Evolutionary conservation across 2,888 invertebrate genomes (phyloP).

Genomic region (Drosophila ochracea): DNA sequence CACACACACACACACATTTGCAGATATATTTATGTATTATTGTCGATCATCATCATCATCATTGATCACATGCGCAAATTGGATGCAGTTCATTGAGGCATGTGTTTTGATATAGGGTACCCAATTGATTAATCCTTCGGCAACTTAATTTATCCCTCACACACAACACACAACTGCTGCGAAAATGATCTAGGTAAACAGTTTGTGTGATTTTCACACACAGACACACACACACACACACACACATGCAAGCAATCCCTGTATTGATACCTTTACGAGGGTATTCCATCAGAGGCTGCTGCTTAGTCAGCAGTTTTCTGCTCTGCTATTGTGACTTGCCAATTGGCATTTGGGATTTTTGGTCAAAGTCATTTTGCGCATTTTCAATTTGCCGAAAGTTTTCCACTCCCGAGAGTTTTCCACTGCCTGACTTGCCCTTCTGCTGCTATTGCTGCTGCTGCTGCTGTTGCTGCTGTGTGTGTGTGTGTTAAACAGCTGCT

Average conservation of each 20-base stretch:
- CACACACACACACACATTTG: constrained; percentile 16
- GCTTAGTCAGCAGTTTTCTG: constrained; percentile 56
- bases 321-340: constrained; percentile 69
- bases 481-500: constrained; percentile 52
- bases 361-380: constrained; percentile 79
- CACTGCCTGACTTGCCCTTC: constrained; percentile 17
- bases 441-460: background rate
- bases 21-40: constrained; percentile 18
- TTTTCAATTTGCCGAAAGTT: constrained; percentile 78
- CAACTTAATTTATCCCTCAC: constrained; percentile 55
- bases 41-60: constrained; percentile 39
- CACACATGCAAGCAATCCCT: constrained; percentile 15
- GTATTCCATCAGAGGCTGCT: constrained; percentile 51
- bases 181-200: constrained; percentile 62
- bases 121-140: constrained; percentile 54
- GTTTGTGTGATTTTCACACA: constrained; percentile 58
- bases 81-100: constrained; percentile 60
- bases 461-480: constrained; percentile 6
- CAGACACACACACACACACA: background rate
- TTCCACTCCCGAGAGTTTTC: constrained; percentile 54
- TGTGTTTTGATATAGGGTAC: constrained; percentile 59
- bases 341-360: constrained; percentile 78
- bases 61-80: constrained; percentile 64
- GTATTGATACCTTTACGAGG: constrained; percentile 50
- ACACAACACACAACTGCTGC: constrained; percentile 19